Evolutionary conservation across 2,113 vertebrate species (phyloP), one percentile per base, ranked within the genome.

Genomic region (Phrynosoma blainvillii): DNA sequence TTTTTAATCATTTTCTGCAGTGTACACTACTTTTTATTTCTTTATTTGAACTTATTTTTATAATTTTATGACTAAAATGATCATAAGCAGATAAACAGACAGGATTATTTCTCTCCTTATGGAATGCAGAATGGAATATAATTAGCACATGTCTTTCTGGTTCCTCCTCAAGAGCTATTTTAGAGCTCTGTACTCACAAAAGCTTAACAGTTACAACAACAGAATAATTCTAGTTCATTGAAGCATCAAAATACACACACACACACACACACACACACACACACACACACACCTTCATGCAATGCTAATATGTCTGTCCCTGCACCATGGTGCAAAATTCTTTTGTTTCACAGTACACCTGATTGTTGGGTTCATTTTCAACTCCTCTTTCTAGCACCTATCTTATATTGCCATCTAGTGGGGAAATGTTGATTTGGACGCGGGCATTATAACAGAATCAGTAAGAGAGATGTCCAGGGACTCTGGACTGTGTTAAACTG

Each of bases 331-430:
- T 18, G 42, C 54, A 54, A 14, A 56, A 27, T 79, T 52, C 20
- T 78, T 85, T 47, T 66, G 59, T 75, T 75, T 75, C 20, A 59
- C 4, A 75, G 4, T 70, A 70, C 13, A 62, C 36, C 74, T 74
- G 42, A 32, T 25, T 21, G 27, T 25, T 21, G 70, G 52, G 16
- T 71, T 54, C 2, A 54, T 87, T 79, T 71, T 71, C 47, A 71
- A 9, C 11, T 40, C 47, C 14, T 79, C 47, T 42, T 14, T 52
- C 9, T 14, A 20, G 25, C 4, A 12, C 36, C 16, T 93, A 90
- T 32, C 68, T 59, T 9, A 86, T 95, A 82, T 89, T 95, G 94
- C 90, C 94, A 94, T 47, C 94, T 94, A 42, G 90, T 91, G 94
- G 87, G 78, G 85, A 89, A 36, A 0, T 0, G 2, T 76, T 82